Evolutionary conservation across 2,113 vertebrate species (phyloP).

Genomic region (Sceloporus undulatus): DNA sequence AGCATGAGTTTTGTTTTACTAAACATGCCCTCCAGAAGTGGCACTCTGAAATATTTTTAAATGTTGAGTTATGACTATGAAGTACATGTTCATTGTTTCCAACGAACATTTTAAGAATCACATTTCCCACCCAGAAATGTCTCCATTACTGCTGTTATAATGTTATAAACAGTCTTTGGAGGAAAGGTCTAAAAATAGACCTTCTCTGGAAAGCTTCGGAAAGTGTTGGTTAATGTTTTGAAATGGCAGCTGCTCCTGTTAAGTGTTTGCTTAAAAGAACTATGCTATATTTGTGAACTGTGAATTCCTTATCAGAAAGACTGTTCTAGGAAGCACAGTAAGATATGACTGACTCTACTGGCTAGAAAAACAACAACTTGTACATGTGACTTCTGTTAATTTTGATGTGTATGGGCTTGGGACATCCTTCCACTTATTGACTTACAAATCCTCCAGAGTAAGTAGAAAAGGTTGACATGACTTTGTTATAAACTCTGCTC

Average conservation of each 20-base stretch:
- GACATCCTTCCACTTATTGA: neutral
- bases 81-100: neutral
- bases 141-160: neutral
- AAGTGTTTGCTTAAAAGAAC: slow-evolving; percentile 26
- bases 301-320: slow-evolving; percentile 15
- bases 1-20: neutral
- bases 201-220: neutral
- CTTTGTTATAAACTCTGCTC: neutral
- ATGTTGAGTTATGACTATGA: neutral
- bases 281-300: neutral
- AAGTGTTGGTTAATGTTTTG: neutral
- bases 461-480: neutral
- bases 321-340: slow-evolving; percentile 38
- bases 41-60: neutral
- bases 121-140: neutral
- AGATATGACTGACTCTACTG: slow-evolving; percentile 5
- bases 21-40: neutral
- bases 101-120: neutral
- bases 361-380: neutral
- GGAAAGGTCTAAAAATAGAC: slow-evolving; percentile 35
- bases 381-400: neutral
- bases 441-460: neutral
- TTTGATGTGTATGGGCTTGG: slow-evolving; percentile 22
- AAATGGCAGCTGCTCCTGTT: neutral
- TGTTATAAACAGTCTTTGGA: slow-evolving; percentile 7